Base-by-base conservation (phyloP, 2,888 invertebrate genomes). In the Eupeodes latifasciatus region DNA sequence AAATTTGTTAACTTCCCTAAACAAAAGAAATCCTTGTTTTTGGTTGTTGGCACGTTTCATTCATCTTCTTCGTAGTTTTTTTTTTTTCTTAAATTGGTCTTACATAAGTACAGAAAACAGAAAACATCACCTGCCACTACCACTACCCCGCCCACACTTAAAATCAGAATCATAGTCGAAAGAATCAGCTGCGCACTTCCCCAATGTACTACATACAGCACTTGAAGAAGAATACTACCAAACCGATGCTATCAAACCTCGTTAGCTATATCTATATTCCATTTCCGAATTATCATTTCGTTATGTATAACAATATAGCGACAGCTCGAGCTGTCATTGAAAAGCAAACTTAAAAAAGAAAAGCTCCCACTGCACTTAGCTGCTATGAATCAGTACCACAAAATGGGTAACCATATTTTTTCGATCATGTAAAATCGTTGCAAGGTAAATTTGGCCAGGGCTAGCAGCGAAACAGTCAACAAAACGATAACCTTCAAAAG, bases 31-130 rank as follows among this genome's bases (percentile, higher is more conserved):
- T 67, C 64, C 49, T 47, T 80, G 62, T 55, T 74, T 27, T 75
- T 59, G 55, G 36, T 80, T 72, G 11, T 75, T 87, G 87, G 80
- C 87, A 87, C 16, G 77, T 72, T 71, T 81, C 66, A 77, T 80
- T 76, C 72, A 83, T 84, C 76, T 14, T 6, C 6, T 19, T 34
- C 27, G 27, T 27, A 19, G n/a, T n/a, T n/a, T 19, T 19, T 47
- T 72, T 47, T 14, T 59, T 59, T 34, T 4, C 40, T 40, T 40
- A 40, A 34, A 57, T 16, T 16, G 10, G 61, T 80, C 83, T 87
- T 87, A 87, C 80, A 87, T 87, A 87, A 84, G 76, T 55, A 51
- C 19, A 72, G 55, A 84, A 74, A 59, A 69, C 10, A 71, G 34
- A 84, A 67, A 84, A 67, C 36, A 36, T 27, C 62, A 62, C 34